These are phyloP conservation scores for Magallana ariakensis DNA, from an alignment of 1,140 invertebrate genomes.

Conservation along the genomic window DNA sequence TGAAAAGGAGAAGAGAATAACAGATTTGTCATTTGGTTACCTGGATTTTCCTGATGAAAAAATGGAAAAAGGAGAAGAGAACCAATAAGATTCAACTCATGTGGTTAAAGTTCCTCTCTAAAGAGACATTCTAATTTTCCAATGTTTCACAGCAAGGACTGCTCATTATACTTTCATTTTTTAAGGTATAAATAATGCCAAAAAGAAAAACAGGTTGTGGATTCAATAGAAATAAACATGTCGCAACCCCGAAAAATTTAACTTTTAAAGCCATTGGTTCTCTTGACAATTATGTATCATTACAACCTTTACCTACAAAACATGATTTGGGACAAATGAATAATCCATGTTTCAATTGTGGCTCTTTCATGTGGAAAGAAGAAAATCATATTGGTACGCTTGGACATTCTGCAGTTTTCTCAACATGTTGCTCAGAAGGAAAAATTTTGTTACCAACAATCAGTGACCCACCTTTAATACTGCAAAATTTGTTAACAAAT, in stretches of 20 bases:
- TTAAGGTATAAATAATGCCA: not conserved
- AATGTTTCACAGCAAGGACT: not conserved
- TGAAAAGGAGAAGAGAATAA: not conserved
- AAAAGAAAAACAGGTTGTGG: not conserved
- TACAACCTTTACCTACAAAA: not conserved
- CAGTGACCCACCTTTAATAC: not conserved
- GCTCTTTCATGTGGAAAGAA: slow-evolving; percentile 3
- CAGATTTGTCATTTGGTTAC: not conserved
- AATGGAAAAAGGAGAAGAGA: not conserved
- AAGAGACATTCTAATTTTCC: not conserved
- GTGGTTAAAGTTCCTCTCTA: not conserved
- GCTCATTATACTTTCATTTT: not conserved
- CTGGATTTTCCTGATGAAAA: not conserved
- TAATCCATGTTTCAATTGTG: slow-evolving; percentile 2
- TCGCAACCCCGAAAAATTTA: not conserved
- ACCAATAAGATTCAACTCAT: not conserved
- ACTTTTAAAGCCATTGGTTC: not conserved
- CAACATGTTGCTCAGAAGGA: slow-evolving; percentile 21
- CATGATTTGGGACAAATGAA: slow-evolving; percentile 15
- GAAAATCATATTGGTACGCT: not conserved
- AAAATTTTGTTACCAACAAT: not conserved
- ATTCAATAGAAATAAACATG: not conserved
- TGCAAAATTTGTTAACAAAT: slow-evolving; percentile 21
- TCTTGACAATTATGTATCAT: not conserved
- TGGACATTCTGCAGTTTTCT: not conserved